Percentiles rank a stretch among this genome's conserved stretches.
Conservation (phyloP, 2,113 vertebrate species). For the Lipophrys pholis region DNA sequence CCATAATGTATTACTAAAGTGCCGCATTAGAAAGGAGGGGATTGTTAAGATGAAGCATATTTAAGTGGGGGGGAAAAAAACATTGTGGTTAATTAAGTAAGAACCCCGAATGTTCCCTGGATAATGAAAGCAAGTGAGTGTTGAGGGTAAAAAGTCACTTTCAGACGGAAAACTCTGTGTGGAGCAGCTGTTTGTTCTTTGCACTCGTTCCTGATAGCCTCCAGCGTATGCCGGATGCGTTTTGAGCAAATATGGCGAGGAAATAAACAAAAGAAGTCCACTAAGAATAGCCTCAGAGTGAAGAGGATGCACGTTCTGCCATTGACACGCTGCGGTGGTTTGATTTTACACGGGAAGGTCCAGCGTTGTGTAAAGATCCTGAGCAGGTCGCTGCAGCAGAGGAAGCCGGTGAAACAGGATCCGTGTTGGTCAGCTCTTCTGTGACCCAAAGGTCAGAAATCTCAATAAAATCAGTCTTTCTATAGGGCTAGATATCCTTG, state of each 20-base stretch:
- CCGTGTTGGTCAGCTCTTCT: conserved; percentile 80
- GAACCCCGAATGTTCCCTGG: conserved; percentile 20
- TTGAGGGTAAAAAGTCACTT: conserved; percentile 27
- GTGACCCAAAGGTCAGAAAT: conserved; percentile 80
- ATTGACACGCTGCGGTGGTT: conserved; percentile 61
- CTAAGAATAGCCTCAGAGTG: conserved; percentile 58
- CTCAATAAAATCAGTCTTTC: conserved; percentile 66
- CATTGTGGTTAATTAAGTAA: conserved; percentile 37
- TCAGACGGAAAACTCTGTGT: conserved; percentile 32
- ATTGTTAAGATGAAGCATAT: conserved; percentile 24
- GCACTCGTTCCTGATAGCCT: conserved; percentile 39
- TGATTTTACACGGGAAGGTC: conserved; percentile 69
- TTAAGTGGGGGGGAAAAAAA: conserved; percentile 15
- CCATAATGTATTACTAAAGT: conserved; percentile 21
- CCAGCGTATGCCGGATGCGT: conserved; percentile 49
- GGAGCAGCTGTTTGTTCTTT: conserved; percentile 58
- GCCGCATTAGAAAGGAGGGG: not conserved
- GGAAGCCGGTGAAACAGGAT: conserved; percentile 80
- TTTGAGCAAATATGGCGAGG: conserved; percentile 42
- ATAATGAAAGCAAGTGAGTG: not conserved
- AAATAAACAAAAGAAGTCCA: conserved; percentile 31
- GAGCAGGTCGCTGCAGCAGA: conserved; percentile 51
- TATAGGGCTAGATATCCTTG: conserved; percentile 60
- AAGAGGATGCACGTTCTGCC: conserved; percentile 51
- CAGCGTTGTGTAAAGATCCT: conserved; percentile 34